Base-by-base conservation (phyloP, 2,888 invertebrate genomes). In the Chamaedrilus cognettii region DNA sequence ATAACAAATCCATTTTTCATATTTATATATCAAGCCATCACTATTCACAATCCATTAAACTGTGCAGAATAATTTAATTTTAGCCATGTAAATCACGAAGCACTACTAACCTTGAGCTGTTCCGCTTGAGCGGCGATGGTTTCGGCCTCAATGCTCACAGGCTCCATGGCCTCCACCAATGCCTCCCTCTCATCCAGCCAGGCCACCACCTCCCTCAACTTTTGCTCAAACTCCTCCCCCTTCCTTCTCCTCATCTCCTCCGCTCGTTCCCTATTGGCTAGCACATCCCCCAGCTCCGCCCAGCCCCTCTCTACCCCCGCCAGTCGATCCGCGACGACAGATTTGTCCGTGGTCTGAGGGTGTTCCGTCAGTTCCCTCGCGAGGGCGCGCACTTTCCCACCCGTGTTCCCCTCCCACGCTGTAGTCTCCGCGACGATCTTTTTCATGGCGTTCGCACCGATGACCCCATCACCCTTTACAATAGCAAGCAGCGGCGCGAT, bases 101-200 rank as follows among this genome's bases (percentile, higher is more conserved):
- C n/a, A n/a, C n/a, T n/a, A n/a, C n/a, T n/a, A 56, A 72, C 71
- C 66, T 70, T 64, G 33, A 86, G 73, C 71, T 86, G 85, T 60
- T 85, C 84, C 60, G 89, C 88, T 83, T 97, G 96, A 66, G 88
- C 88, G 72, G 91, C 92, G 61, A 96, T 86, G 51, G 89, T 88
- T 57, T 95, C 94, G 72, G 93, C 85, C 81, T 96, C 94, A 1
- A 96, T 88, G 0, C 95, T 94, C 0, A 95, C 93, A 0, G 93
- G 89, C 69, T 92, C 89, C 58, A 96, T 86, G 32, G 89, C 87
- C 67, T 89, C 88, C 0, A 96, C 88, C 74, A 89, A 88, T 31
- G 85, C 87, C 83, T 97, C 96, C 82, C 91, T 93, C 32, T 87
- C 87, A 5, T 88, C 88, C 59, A 97, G 86, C 96, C 96, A 97